Evolutionary conservation across 2,888 invertebrate genomes (phyloP).

Genomic region (Escarpia spicata): DNA sequence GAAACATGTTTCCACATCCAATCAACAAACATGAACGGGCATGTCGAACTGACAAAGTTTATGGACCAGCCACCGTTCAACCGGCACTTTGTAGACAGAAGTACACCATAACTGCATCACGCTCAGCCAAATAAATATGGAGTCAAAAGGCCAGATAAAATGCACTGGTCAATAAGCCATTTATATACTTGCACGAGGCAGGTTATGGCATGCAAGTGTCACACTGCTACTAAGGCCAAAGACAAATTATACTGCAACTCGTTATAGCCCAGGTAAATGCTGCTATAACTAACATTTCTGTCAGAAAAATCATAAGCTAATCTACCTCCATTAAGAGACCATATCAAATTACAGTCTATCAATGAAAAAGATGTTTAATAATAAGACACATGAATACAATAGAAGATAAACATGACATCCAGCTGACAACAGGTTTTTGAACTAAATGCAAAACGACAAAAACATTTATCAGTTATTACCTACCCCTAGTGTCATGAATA

Average conservation of each 20-base stretch:
- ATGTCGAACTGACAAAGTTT: not conserved
- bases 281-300: not conserved
- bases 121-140: conserved; percentile 8
- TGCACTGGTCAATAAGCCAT: conserved; percentile 5
- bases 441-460: too few species aligned
- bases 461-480: too few species aligned
- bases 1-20: not conserved
- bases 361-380: too few species aligned
- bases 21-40: not conserved
- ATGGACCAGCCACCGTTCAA: not conserved
- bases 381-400: too few species aligned
- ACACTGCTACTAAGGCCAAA: not conserved
- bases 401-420: too few species aligned
- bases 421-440: too few species aligned
- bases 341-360: too few species aligned
- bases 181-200: not conserved
- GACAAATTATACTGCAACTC: not conserved
- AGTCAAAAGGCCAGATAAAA: conserved; percentile 16
- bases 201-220: not conserved
- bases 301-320: too few species aligned
- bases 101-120: not conserved
- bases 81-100: not conserved
- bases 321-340: too few species aligned
- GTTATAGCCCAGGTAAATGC: not conserved
- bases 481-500: too few species aligned